Conservation (phyloP, 2,888 invertebrate species). For the Glyphotaelius pellucidus region DNA sequence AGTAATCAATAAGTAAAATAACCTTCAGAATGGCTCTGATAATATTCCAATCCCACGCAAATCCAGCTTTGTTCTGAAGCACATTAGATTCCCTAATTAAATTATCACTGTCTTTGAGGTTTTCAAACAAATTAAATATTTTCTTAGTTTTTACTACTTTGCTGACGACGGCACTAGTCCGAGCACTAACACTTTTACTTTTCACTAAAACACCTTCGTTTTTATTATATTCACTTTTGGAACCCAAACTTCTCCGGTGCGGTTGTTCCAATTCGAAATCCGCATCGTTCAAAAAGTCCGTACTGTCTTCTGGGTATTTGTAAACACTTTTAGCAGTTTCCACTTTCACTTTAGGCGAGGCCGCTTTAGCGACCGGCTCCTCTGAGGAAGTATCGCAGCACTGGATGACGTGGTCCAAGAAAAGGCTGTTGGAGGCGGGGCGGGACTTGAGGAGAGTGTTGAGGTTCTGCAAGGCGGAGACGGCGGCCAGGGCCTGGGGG, state of each 20-base stretch:
- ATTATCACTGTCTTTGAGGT: slow-evolving; percentile 79
- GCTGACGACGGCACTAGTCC: slow-evolving; percentile 73
- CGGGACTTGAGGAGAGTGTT: slow-evolving; percentile 89
- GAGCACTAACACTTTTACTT: slow-evolving; percentile 75
- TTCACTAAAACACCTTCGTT: slow-evolving; percentile 75
- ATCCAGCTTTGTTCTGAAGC: slow-evolving; percentile 86
- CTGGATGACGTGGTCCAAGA: slow-evolving; percentile 87
- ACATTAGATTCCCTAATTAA: slow-evolving; percentile 90
- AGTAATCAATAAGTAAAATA: slow-evolving; percentile 61
- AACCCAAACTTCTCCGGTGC: slow-evolving; percentile 74
- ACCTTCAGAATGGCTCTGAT: slow-evolving; percentile 89
- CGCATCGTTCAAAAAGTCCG: slow-evolving; percentile 74
- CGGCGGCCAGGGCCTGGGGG: slow-evolving; percentile 89
- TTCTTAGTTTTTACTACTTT: slow-evolving; percentile 74
- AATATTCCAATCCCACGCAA: slow-evolving; percentile 96
- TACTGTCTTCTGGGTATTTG: slow-evolving; percentile 71
- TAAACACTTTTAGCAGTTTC: slow-evolving; percentile 57
- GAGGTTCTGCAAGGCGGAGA: slow-evolving; percentile 87
- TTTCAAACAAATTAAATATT: slow-evolving; percentile 78
- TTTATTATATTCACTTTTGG: slow-evolving; percentile 73
- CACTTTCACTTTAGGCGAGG: slow-evolving; percentile 24
- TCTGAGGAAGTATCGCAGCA: slow-evolving; percentile 71
- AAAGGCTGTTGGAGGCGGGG: slow-evolving; percentile 89
- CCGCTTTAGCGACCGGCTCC: neutral
- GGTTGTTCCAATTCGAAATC: slow-evolving; percentile 73